These are phyloP conservation scores for Athalia rosae DNA, from an alignment of 2,888 invertebrate species.

Conservation along the genomic window DNA sequence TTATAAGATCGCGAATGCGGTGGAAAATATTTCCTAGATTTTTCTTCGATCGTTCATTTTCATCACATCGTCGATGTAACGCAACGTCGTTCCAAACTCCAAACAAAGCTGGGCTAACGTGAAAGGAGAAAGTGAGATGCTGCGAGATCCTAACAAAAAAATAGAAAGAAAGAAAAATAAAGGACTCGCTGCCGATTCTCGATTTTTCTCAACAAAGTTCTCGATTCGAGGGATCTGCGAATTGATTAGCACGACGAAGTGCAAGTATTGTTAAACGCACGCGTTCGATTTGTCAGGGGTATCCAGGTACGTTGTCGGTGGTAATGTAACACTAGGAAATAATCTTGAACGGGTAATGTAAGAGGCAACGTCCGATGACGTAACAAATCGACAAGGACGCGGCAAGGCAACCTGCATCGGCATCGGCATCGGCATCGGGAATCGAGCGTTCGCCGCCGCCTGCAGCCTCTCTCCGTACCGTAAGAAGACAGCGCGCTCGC, in stretches of 20 bases:
- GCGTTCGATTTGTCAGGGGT: conserved; percentile 13
- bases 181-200: background rate
- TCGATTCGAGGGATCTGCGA: too few species aligned
- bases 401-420: conserved; percentile 61
- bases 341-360: conserved; percentile 6
- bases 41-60: background rate
- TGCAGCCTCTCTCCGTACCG: too few species aligned
- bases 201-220: too few species aligned
- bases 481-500: background rate
- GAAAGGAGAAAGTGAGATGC: conserved; percentile 32
- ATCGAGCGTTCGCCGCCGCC: conserved; percentile 23
- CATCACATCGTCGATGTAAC: background rate
- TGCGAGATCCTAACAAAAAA: conserved; percentile 1
- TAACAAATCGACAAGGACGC: conserved; percentile 62
- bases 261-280: too few species aligned
- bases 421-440: conserved; percentile 51
- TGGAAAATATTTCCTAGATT: conserved; percentile 10
- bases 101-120: conserved; percentile 10
- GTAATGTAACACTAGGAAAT: conserved; percentile 5
- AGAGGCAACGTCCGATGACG: conserved; percentile 53
- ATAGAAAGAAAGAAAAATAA: background rate
- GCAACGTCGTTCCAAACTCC: background rate
- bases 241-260: too few species aligned
- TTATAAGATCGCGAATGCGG: background rate
- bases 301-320: background rate